A percentile compares a stretch with the other conserved stretches of the same genome.
phyloP scores from a whole-genome alignment of 2,888 invertebrate species.

The Galeopsomyia nigrocyanea region DNA sequence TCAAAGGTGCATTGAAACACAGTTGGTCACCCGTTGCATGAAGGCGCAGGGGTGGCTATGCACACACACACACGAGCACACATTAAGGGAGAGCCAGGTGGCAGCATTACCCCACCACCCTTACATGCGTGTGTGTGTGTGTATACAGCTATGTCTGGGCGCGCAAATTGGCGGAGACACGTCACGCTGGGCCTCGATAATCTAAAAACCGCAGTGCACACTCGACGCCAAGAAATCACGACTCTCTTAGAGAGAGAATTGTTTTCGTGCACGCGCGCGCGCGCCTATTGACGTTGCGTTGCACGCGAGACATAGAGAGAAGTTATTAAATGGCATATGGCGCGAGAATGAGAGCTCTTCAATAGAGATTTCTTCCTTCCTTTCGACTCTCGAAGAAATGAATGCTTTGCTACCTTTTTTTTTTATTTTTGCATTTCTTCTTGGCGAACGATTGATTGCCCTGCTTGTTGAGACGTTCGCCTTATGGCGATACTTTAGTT shows the following conservation, averaged over 20 bases:
- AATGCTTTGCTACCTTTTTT: not conserved
- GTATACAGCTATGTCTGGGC: conserved; percentile 25
- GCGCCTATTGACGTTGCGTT: not conserved
- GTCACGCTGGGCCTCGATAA: conserved; percentile 48
- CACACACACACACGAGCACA: conserved; percentile 9
- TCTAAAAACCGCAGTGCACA: not conserved
- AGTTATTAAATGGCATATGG: conserved; percentile 33
- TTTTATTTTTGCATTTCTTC: not conserved
- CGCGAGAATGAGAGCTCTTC: not conserved
- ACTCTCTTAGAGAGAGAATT: conserved; percentile 18
- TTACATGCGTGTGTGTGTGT: conserved; percentile 13
- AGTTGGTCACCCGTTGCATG: conserved; percentile 23
- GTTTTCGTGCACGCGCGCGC: conserved; percentile 14
- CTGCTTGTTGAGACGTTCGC: conserved; percentile 11
- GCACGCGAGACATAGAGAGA: conserved; percentile 7
- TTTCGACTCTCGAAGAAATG: not conserved
- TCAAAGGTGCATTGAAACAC: not conserved
- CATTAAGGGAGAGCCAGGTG: no score
- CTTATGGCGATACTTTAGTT: conserved; percentile 1
- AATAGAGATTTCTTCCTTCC: conserved; percentile 26
- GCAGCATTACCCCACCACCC: conserved; percentile 3
- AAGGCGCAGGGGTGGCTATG: conserved; percentile 62
- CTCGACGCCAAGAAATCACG: conserved; percentile 36
- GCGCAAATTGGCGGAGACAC: conserved; percentile 47
- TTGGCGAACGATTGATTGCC: not conserved